Evolutionary conservation across 1,140 invertebrate species (phyloP).

Genomic region (Drosophila ogumai): DNA sequence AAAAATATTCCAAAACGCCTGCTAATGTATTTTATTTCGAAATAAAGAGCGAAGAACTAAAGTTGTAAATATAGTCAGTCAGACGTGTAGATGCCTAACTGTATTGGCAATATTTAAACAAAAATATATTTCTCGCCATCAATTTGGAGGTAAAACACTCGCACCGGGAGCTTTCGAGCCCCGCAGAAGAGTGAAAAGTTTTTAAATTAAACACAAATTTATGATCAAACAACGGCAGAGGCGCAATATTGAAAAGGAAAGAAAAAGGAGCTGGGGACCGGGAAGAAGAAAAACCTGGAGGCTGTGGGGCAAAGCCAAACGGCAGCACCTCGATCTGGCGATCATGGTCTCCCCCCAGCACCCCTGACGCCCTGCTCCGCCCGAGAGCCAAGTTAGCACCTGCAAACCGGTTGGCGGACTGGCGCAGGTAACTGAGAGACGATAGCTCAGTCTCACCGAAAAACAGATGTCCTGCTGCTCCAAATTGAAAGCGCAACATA

Average conservation of each 20-base stretch:
- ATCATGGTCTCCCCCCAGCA: background rate
- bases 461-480: conserved; percentile 84
- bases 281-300: conserved; percentile 67
- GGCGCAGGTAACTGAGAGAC: conserved; percentile 32
- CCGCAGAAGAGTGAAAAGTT: conserved; percentile 72
- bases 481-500: conserved; percentile 84
- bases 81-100: conserved; percentile 3
- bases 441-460: conserved; percentile 35
- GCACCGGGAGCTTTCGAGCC: conserved; percentile 32
- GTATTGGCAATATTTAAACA: conserved; percentile 69
- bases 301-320: conserved; percentile 69
- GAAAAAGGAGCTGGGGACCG: conserved; percentile 4
- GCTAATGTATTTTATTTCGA: too few relatives aligned
- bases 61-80: background rate
- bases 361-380: background rate
- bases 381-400: conserved; percentile 69
- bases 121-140: conserved; percentile 72
- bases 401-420: conserved; percentile 70
- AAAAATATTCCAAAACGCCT: too few relatives aligned
- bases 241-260: conserved; percentile 24
- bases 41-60: too few relatives aligned
- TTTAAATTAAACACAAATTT: conserved; percentile 84
- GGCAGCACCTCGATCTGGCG: conserved; percentile 41
- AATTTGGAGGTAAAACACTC: conserved; percentile 67
- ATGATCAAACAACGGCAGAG: conserved; percentile 60